Evolutionary conservation across 2,113 vertebrate species (phyloP), one percentile per base, ranked within the genome.

Genomic region (Hippocampus barbouri): DNA sequence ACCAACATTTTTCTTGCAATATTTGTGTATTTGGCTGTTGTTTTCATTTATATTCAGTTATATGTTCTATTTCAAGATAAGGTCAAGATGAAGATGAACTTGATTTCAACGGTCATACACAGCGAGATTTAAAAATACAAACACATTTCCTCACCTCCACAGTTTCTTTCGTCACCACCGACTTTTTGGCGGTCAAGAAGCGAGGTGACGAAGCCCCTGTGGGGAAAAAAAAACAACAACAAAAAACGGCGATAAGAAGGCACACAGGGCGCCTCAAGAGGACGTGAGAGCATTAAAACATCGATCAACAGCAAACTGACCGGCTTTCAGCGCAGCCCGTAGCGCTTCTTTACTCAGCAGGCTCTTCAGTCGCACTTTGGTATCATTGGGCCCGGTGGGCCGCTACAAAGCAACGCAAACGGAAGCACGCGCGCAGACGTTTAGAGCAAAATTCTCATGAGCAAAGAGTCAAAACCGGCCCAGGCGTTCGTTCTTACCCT

Each of bases 361-460:
- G 5, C 93, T 96, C 71, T 95, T 96, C 30, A 99, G 93, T 82
- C 97, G 88, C 54, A 93, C 21, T 1, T 90, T 91, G 51, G 88
- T 88, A 49, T 91, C 90, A 0, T 82, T 90, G 30, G 54, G 56
- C 61, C 90, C 92, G 21, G 79, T 34, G 5, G 60, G 30, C 76
- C 69, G 87, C 83, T 87, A 30, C 15, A 66, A 71, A 27, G 57
- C 5, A 27, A 30, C 23, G 73, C 41, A 41, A 43, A 23, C 25
- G 23, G 10, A 41, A 15, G 82, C 6, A 54, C 63, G 4, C 15
- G 9, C 59, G 0, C 43, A 3, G 43, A 12, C 43, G 47, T 1
- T 6, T 11, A 57, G 0, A 7, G 1, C 10, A 5, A 49, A 63
- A 15, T 54, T 59, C n/a, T 30, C 8, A 5, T 27, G 1, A 27